These are phyloP conservation scores for Chelmon rostratus DNA, from an alignment of 2,797 vertebrate species.

Conservation along the genomic window DNA sequence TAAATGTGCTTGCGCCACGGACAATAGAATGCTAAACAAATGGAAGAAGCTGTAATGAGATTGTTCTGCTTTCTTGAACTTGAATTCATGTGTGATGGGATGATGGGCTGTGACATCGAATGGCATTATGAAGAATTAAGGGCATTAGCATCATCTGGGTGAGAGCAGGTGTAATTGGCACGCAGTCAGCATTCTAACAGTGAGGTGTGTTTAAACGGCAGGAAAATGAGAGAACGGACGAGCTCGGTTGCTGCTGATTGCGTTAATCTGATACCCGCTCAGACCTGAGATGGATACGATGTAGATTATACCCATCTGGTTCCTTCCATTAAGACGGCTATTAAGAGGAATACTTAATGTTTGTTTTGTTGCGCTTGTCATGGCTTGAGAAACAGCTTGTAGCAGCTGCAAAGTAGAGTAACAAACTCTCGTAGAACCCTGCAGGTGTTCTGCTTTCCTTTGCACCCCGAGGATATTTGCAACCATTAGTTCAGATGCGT, in stretches of 20 bases:
- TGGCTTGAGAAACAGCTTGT: conserved; percentile 9
- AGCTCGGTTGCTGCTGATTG: conserved; percentile 47
- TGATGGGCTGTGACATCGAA: conserved; percentile 49
- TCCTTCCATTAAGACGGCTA: conserved; percentile 34
- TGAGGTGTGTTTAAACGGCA: conserved; percentile 56
- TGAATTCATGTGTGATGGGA: conserved; percentile 31
- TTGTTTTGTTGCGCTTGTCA: conserved; percentile 59
- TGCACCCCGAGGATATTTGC: not conserved
- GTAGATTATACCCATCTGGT: conserved; percentile 64
- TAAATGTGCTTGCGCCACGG: conserved; percentile 15
- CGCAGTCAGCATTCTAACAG: conserved; percentile 36
- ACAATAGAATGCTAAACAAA: conserved; percentile 51
- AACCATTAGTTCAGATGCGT: conserved; percentile 5
- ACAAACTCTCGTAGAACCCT: conserved; percentile 1
- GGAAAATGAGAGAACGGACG: conserved; percentile 45
- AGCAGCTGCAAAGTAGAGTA: conserved; percentile 41
- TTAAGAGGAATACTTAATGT: conserved; percentile 47
- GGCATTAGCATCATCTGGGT: conserved; percentile 49
- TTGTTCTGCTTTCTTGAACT: conserved; percentile 63
- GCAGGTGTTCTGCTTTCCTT: conserved; percentile 35
- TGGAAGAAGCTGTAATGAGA: conserved; percentile 47
- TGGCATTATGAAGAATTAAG: conserved; percentile 49
- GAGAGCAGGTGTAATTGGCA: conserved; percentile 59
- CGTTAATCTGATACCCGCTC: conserved; percentile 53
- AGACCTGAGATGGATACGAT: conserved; percentile 46